Base-by-base conservation (phyloP, 2,888 invertebrate species). In the Syrphus vitripennis region DNA sequence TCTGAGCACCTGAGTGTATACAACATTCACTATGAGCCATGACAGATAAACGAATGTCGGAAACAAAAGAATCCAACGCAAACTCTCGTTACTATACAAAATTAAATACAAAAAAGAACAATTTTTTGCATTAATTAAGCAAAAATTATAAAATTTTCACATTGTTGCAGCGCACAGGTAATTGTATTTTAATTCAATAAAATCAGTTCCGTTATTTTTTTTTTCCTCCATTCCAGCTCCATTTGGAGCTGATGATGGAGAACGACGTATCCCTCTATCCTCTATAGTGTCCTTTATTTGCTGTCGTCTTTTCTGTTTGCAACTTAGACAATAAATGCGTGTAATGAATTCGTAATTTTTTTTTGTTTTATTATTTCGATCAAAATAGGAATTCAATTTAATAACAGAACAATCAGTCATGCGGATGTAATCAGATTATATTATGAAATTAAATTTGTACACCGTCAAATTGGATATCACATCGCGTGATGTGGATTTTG, bases 291-390 rank as follows among this genome's bases (percentile, higher is more conserved):
- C 3, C 21, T 6, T 12, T 77, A n/a, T n/a, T n/a, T n/a, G n/a
- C 26, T 26, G 24, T 48, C 55, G 40, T 79, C 37, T 19, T 50
- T 65, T 21, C n/a, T 6, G 21, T 21, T 1, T 9, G n/a, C n/a
- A n/a, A 80, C 65, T 74, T 72, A 61, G 57, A 45, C 57, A 83
- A 67, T 74, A 45, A 57, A 74, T 53, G 45, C 24, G 48, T 74
- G 55, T 57, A 78, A 83, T 78, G 83, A 83, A 83, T 72, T 67
- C 16, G 29, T 72, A 72, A 78, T 83, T 72, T 61, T 69, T 63
- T 45, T 78, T 67, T 83, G 34, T 78, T 69, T 63, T 45, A 74
- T 67, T 83, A 26, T 78, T 78, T 83, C 72, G 78, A 72, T 78
- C n/a, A n/a, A 24, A 57, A 77, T 40, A 19, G n/a, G 61, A 63